phyloP scores from a whole-genome alignment of 1,140 invertebrate genomes.

The Eumeta japonica region DNA sequence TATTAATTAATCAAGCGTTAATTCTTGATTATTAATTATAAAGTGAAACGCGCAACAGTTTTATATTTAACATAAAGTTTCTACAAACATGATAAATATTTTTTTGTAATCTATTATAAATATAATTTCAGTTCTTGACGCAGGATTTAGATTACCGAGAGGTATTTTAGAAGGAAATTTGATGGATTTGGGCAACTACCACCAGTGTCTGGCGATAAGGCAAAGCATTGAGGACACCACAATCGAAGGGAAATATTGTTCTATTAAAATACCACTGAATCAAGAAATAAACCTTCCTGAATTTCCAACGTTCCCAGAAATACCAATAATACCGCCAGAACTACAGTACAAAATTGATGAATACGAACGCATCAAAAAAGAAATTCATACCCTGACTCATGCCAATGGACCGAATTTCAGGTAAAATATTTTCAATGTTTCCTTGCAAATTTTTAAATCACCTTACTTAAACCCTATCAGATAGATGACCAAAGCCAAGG shows the following conservation, averaged over 20 bases:
- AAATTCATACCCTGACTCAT: too few species aligned
- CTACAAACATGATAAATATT: too few species aligned
- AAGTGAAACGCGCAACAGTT: not conserved
- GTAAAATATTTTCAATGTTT: too few species aligned
- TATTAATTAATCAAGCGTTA: too few species aligned
- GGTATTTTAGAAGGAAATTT: conserved; percentile 19
- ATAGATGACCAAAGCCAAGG: too few species aligned
- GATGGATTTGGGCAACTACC: conserved; percentile 26
- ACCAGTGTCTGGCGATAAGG: conserved; percentile 26
- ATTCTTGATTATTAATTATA: too few species aligned
- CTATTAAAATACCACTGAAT: conserved; percentile 12
- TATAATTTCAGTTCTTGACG: conserved; percentile 26
- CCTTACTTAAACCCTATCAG: too few species aligned
- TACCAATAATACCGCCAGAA: conserved; percentile 8
- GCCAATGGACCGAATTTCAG: too few species aligned
- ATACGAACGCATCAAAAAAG: too few species aligned
- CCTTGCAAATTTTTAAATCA: too few species aligned
- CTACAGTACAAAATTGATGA: too few species aligned
- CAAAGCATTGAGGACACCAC: conserved; percentile 11
- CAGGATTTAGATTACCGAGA: conserved; percentile 21
- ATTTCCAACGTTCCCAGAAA: conserved; percentile 6
- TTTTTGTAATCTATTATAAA: conserved; percentile 3
- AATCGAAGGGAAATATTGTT: conserved; percentile 32
- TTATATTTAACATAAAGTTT: not conserved
- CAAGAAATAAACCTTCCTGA: conserved; percentile 12